Evolutionary conservation across 1,140 invertebrate species (phyloP), one percentile per base, ranked within the genome.

Genomic region (Mamestra configurata): DNA sequence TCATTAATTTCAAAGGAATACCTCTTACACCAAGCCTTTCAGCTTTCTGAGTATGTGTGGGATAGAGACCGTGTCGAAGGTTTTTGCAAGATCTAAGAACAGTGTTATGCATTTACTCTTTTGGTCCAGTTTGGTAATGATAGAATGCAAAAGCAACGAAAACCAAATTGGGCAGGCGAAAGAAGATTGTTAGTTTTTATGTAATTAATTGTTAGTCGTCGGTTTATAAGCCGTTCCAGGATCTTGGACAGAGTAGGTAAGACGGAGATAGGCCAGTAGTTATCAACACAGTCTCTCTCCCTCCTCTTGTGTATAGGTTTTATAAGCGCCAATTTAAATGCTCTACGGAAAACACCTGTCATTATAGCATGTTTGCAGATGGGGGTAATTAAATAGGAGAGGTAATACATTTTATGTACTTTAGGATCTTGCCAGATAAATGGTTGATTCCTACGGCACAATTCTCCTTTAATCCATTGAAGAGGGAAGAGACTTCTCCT

Each of bases 71-170:
- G 82, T 80, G 49, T 80, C 76, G 15, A 82, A 84, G 4, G 83
- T 81, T 31, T 84, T 84, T 13, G 83, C 72, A 11, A 85, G 66
- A 40, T 85, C 84, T 8, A 83, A 46, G 46, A 85, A 85, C 15
- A 85, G 59, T 6, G 64, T 55, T 15, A 81, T 0, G 8, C 64
- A 72, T 70, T 79, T 79, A 1, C 59, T 24, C 53, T 40, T 46
- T 5, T 18, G 22, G 31, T 85, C 70, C 1, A 79, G 10, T 7
- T 80, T 81, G 8, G 27, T 46, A 0, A 77, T 35, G 18, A 83
- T 57, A 46, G 31, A 22, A 53, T 80, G 7, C 4, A 72, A 72
- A 0, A 83, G n/a, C 18, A 35, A 6, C 79, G 46, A 49, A 80
- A 82, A 1, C 78, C 78, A 53, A 55, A 82, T 49, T 80, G 79